Evolutionary conservation across 2,797 vertebrate genomes (phyloP), one percentile per base, ranked within the genome.

Genomic region (Amazona ochrocephala): DNA sequence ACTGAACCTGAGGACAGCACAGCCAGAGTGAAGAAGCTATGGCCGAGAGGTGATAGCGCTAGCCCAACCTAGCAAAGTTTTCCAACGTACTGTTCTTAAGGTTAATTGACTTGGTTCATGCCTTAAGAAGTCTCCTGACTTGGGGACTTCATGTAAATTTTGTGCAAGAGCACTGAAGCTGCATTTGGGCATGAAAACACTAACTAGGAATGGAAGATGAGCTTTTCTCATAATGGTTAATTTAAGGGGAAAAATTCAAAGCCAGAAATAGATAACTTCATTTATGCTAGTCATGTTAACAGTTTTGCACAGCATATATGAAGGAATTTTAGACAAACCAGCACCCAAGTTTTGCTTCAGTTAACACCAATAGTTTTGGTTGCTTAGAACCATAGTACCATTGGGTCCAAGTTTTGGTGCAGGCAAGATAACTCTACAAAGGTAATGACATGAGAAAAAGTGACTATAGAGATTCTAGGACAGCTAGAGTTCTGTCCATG

Each of bases 1-100:
- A n/a, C 12, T n/a, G 45, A 86, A 80, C 21, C 18, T 0, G 0
- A 26, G 7, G 44, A 47, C 16, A 24, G 24, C 12, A 66, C 34
- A 90, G 32, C 6, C 67, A 48, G 23, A 66, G 19, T 19, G 17
- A 42, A 77, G 30, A 62, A 42, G 37, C 15, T 12, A 73, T 7
- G 45, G n/a, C 37, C 54, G 42, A n/a, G 53, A 75, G 67, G 9
- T 30, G 24, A 18, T 10, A 54, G 29, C 5, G 1, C 41, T 66
- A 62, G 29, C 5, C 21, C 44, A 73, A 12, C 6, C 21, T 13
- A 75, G 41, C 15, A 72, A 47, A 75, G 37, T n/a, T 48, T 78
- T 84, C 22, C 18, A 61, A 14, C 9, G 16, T 13, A n/a, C 11
- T 39, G 32, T 32, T 83, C 32, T 58, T 84, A 47, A 62, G 27